Conservation (phyloP, 1,140 invertebrate genomes). For the Neodiprion fabricii region DNA sequence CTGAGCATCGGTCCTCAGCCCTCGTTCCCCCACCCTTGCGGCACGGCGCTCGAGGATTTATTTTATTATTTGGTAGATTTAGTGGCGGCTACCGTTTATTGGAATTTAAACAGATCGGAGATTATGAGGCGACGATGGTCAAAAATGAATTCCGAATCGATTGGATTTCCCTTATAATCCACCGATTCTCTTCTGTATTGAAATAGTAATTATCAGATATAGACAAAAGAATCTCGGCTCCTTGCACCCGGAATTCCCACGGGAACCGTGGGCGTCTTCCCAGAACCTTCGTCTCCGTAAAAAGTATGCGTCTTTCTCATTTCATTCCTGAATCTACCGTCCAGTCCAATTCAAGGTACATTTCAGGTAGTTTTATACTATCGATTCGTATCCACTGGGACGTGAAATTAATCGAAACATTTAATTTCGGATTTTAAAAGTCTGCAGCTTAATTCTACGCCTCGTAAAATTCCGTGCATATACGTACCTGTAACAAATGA, state of each 20-base stretch:
- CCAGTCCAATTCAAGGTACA: too few relatives aligned
- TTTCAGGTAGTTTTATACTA: too few relatives aligned
- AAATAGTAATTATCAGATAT: conserved; percentile 1
- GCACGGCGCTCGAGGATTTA: conserved; percentile 35
- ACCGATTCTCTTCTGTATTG: background rate
- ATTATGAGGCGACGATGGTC: conserved; percentile 15
- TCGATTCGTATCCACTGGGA: too few relatives aligned
- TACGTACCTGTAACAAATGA: too few relatives aligned
- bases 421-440: too few relatives aligned
- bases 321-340: too few relatives aligned
- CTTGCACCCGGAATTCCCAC: conserved; percentile 6
- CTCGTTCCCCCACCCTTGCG: conserved; percentile 10
- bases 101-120: conserved; percentile 35
- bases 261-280: background rate
- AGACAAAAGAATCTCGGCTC: conserved; percentile 1
- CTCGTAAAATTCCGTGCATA: too few relatives aligned
- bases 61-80: conserved; percentile 46
- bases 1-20: conserved; percentile 27
- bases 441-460: too few relatives aligned
- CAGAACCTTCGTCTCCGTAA: too few relatives aligned
- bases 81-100: conserved; percentile 41
- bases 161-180: background rate
- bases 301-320: too few relatives aligned
- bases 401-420: too few relatives aligned
- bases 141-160: conserved; percentile 3